Percentiles rank a stretch among this genome's conserved stretches.
These are phyloP conservation scores for Cryptus armator DNA, from an alignment of 2,888 invertebrate species.

Conservation along the genomic window DNA sequence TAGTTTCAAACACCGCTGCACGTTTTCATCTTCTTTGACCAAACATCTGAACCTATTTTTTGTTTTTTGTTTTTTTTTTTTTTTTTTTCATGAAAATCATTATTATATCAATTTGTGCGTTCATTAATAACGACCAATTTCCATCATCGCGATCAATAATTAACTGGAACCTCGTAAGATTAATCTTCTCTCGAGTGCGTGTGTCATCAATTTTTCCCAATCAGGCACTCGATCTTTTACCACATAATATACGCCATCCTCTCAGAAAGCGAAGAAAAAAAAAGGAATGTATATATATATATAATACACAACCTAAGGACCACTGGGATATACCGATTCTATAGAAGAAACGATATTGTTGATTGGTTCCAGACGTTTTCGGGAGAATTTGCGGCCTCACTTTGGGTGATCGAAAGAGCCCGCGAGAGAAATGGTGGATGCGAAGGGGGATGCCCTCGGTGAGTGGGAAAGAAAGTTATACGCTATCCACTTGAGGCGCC, in stretches of 20 bases:
- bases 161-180: conserved; percentile 23
- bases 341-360: conserved; percentile 57
- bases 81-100: not conserved
- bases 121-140: conserved; percentile 13
- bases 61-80: not conserved
- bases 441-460: conserved; percentile 8
- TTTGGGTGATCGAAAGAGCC: conserved; percentile 60
- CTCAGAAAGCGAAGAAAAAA: conserved; percentile 15
- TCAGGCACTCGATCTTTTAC: conserved; percentile 55
- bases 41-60: not conserved
- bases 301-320: conserved; percentile 3
- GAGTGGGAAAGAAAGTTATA: conserved; percentile 52
- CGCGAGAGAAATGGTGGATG: conserved; percentile 55
- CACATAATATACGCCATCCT: conserved; percentile 33
- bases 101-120: conserved; percentile 29
- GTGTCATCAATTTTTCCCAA: conserved; percentile 56
- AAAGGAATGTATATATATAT: not conserved
- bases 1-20: not conserved
- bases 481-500: conserved; percentile 43
- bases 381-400: conserved; percentile 63
- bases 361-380: conserved; percentile 70
- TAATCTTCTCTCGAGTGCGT: conserved; percentile 31
- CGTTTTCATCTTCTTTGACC: not conserved
- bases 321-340: conserved; percentile 3
- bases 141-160: conserved; percentile 33